A percentile compares a stretch with the other conserved stretches of the same genome.
Conservation (phyloP, 2,113 vertebrate species). For the Malurus melanocephalus region DNA sequence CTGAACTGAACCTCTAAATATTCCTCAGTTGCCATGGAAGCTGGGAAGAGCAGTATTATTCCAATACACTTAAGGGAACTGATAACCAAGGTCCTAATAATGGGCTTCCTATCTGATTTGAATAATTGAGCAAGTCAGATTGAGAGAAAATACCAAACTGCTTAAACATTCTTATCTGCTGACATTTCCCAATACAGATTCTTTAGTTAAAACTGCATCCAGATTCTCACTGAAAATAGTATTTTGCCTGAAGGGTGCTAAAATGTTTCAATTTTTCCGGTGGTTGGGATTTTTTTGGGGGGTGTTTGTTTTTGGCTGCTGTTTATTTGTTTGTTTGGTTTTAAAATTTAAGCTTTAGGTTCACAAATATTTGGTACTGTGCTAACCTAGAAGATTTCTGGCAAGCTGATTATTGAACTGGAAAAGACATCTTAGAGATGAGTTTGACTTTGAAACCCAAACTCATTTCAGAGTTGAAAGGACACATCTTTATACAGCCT, state of each 20-base stretch:
- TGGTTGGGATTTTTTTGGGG: neutral
- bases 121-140: neutral
- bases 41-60: neutral
- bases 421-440: neutral
- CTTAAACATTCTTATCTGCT: neutral
- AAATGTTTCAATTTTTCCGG: neutral
- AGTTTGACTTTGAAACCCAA: neutral
- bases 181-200: neutral
- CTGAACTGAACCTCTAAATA: neutral
- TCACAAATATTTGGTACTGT: neutral
- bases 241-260: neutral
- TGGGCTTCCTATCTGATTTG: neutral
- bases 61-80: neutral
- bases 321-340: neutral
- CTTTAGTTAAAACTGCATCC: neutral
- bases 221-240: neutral
- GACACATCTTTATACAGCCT: neutral
- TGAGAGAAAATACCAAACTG: neutral
- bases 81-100: neutral
- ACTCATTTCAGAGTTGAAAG: neutral
- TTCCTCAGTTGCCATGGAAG: constrained; percentile 31
- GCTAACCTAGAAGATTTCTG: neutral
- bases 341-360: neutral
- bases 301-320: neutral
- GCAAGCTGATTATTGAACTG: neutral